phyloP scores from a whole-genome alignment of 2,888 invertebrate genomes.

The Apeira syringaria region DNA sequence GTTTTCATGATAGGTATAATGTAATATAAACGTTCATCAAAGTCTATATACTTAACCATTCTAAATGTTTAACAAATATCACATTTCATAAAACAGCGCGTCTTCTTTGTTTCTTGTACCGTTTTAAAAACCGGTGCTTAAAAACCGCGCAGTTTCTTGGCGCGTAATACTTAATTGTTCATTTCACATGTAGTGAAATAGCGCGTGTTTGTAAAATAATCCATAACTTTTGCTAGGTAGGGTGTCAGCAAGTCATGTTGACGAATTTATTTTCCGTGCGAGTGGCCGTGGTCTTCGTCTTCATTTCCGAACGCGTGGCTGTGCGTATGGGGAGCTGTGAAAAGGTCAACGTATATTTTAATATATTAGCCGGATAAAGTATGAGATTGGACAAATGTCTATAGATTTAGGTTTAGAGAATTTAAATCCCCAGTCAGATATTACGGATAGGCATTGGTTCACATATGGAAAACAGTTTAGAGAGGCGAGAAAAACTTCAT shows the following conservation, averaged over 20 bases:
- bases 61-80: constrained; percentile 19
- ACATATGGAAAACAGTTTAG: no score
- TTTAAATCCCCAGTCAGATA: no score
- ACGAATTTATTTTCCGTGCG: constrained; percentile 39
- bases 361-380: neutral
- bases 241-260: neutral
- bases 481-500: no score
- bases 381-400: no score
- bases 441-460: no score
- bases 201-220: constrained; percentile 3
- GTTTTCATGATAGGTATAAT: no score
- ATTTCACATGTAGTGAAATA: no score
- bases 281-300: constrained; percentile 43
- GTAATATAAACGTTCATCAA: neutral
- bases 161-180: no score
- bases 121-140: neutral
- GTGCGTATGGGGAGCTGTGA: constrained; percentile 64
- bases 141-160: neutral
- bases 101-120: neutral
- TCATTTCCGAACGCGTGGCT: constrained; percentile 43
- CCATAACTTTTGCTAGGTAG: constrained; percentile 8
- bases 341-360: constrained; percentile 30
- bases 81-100: constrained; percentile 24
- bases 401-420: no score
- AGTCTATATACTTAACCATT: neutral